Conservation (phyloP, 2,113 vertebrate genomes). For the Eclectus roratus region DNA sequence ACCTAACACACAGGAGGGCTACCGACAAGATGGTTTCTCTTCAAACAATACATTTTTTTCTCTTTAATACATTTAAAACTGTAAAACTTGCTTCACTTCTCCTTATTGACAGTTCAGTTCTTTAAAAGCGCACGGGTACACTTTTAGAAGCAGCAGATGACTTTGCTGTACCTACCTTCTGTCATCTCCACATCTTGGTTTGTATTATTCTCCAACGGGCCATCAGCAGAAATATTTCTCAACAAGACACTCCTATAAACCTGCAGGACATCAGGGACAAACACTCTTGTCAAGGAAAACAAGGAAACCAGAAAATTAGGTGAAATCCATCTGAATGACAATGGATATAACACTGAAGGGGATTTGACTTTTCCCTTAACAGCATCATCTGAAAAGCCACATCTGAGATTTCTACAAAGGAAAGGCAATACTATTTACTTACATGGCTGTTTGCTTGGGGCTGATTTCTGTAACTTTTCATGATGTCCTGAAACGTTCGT, state of each 20-base stretch:
- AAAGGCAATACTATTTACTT: conserved; percentile 58
- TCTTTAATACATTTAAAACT: not conserved
- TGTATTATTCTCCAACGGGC: conserved; percentile 50
- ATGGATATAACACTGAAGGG: not conserved
- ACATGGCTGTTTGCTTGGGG: conserved; percentile 96
- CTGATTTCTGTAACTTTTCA: conserved; percentile 97
- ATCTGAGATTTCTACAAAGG: not conserved
- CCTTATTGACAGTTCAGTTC: not conserved
- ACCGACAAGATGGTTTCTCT: not conserved
- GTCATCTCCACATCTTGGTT: conserved; percentile 75
- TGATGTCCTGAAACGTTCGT: conserved; percentile 95
- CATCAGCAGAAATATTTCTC: conserved; percentile 62
- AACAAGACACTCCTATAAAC: conserved; percentile 94
- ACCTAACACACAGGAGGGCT: not conserved
- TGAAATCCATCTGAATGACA: not conserved
- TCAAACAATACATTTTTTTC: not conserved
- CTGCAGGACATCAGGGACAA: conserved; percentile 62
- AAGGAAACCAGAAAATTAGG: not conserved
- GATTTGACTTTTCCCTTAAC: not conserved
- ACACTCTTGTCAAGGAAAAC: not conserved
- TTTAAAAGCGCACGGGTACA: not conserved
- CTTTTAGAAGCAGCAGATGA: not conserved
- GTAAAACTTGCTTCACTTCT: not conserved
- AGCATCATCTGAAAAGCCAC: not conserved
- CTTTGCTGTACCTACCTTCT: conserved; percentile 48